Evolutionary conservation across 1,140 invertebrate genomes (phyloP).

Genomic region (Meloidogyne exigua): DNA sequence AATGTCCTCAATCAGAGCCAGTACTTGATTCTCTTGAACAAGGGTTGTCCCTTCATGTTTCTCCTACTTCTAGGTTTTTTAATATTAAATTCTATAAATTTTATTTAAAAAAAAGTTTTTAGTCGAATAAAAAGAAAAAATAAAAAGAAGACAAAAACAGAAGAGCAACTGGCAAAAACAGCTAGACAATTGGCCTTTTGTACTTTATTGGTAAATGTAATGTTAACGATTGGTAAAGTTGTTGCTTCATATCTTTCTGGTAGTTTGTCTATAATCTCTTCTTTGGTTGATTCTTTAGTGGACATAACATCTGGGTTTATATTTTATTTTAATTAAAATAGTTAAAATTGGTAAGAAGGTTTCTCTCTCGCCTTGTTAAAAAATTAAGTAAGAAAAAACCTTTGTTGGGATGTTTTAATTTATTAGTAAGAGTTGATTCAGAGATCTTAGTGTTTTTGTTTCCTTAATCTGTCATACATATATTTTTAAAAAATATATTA

Average conservation of each 20-base stretch:
- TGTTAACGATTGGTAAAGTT: conserved; percentile 64
- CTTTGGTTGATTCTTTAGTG: conserved; percentile 66
- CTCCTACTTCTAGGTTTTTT: neutral
- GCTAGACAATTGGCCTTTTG: conserved; percentile 49
- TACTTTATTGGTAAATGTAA: conserved; percentile 55
- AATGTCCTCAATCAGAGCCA: neutral
- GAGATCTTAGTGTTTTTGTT: no score
- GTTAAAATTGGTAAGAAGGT: no score
- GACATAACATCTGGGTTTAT: conserved; percentile 65
- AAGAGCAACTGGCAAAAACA: conserved; percentile 2
- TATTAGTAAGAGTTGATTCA: no score
- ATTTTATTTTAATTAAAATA: conserved; percentile 9
- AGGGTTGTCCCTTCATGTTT: neutral
- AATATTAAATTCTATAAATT: neutral
- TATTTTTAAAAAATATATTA: no score
- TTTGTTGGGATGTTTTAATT: no score
- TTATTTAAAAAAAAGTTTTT: neutral
- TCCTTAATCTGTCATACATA: no score
- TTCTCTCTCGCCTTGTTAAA: no score
- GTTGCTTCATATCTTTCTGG: conserved; percentile 65
- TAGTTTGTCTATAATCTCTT: conserved; percentile 67
- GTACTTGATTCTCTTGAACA: neutral
- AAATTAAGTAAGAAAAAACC: no score
- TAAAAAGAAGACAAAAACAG: neutral
- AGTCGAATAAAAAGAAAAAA: conserved; percentile 5